A percentile compares a stretch with the other conserved stretches of the same genome.
phyloP scores from a whole-genome alignment of 1,140 invertebrate species.

The Pygmarrhopalites habei region DNA sequence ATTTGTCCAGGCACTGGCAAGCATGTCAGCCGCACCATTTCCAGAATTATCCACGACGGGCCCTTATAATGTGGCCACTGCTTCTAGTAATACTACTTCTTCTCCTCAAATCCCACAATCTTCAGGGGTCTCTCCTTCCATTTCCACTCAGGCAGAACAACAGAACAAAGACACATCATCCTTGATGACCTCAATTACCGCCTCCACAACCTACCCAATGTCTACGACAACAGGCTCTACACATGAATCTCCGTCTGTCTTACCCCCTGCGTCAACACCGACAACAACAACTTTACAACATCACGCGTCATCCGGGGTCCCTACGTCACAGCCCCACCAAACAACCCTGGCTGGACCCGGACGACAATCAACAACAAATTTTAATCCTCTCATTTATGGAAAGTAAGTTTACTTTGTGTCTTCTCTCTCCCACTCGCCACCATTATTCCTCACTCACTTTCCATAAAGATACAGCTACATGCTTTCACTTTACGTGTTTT shows the following conservation, averaged over 20 bases:
- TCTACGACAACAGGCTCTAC: background rate
- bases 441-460: too few species aligned
- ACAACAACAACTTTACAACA: too few species aligned
- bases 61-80: background rate
- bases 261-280: too few species aligned
- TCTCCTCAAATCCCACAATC: too few species aligned
- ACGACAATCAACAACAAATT: constrained; percentile 39
- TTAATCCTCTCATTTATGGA: constrained; percentile 87
- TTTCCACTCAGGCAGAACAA: background rate
- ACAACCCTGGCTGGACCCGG: background rate
- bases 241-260: background rate
- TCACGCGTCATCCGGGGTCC: constrained; percentile 1
- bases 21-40: constrained; percentile 44
- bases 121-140: background rate
- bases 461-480: too few species aligned
- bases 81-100: too few species aligned
- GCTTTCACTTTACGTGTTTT: too few species aligned
- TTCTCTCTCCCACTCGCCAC: too few species aligned
- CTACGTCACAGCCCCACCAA: background rate
- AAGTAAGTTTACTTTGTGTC: too few species aligned
- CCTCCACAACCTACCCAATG: background rate
- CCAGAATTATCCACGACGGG: constrained; percentile 28
- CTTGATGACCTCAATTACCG: background rate
- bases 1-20: constrained; percentile 49
- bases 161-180: background rate